Percentiles rank a stretch among this genome's conserved stretches.
phyloP scores from a whole-genome alignment of 2,888 invertebrate species.

The Beris morrisii region DNA sequence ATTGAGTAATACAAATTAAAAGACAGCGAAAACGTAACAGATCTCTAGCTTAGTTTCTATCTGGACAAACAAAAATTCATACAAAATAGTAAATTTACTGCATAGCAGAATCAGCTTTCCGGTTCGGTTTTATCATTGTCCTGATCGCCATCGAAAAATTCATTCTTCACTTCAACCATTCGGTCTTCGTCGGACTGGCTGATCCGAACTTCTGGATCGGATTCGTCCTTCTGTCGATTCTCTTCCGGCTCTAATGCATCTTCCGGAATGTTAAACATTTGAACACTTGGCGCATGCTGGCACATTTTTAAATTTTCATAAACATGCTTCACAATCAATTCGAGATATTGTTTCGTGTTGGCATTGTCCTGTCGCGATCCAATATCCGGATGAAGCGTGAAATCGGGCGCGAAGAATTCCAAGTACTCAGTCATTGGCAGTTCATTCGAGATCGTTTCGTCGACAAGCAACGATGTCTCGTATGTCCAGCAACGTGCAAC shows the following conservation, averaged over 20 bases:
- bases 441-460: constrained; percentile 91
- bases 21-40: too few relatives aligned
- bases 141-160: constrained; percentile 88
- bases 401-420: constrained; percentile 97
- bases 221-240: constrained; percentile 69
- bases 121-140: constrained; percentile 77
- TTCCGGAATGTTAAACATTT: constrained; percentile 93
- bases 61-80: too few relatives aligned
- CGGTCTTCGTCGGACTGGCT: constrained; percentile 79
- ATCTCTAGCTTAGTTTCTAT: too few relatives aligned
- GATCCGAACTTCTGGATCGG: constrained; percentile 80
- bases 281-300: constrained; percentile 92
- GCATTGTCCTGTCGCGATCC: constrained; percentile 86
- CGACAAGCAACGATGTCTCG: constrained; percentile 92
- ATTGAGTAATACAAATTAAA: too few relatives aligned
- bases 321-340: constrained; percentile 85
- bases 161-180: constrained; percentile 80
- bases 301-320: constrained; percentile 93
- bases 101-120: constrained; percentile 45
- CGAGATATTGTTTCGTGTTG: constrained; percentile 93
- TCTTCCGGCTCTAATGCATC: constrained; percentile 75
- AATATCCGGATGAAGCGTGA: constrained; percentile 92
- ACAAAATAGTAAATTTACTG: too few relatives aligned
- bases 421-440: constrained; percentile 94
- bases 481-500: constrained; percentile 99